phyloP scores from a whole-genome alignment of 2,888 invertebrate species.

The Volucella zonaria region DNA sequence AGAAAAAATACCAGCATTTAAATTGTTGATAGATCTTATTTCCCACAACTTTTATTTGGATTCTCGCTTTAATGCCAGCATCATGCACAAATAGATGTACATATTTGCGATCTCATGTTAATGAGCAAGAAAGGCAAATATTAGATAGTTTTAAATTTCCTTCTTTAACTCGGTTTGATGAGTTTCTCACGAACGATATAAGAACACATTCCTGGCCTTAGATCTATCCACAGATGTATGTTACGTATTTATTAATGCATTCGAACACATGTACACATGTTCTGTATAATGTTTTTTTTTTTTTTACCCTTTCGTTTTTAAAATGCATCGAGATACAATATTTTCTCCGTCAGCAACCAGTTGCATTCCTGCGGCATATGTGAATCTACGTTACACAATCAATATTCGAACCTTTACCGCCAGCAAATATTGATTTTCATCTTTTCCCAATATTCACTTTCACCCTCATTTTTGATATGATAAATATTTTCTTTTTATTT shows the following conservation, averaged over 20 bases:
- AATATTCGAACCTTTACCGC: conserved; percentile 20
- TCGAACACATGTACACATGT: too few species aligned
- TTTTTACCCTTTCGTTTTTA: conserved; percentile 43
- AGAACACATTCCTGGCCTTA: too few species aligned
- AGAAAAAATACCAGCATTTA: too few species aligned
- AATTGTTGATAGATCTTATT: too few species aligned
- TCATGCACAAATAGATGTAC: background rate
- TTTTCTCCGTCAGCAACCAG: conserved; percentile 38
- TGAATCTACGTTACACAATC: conserved; percentile 3
- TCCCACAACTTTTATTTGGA: conserved; percentile 3
- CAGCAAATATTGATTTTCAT: conserved; percentile 61
- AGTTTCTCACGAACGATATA: too few species aligned
- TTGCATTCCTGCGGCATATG: conserved; percentile 31
- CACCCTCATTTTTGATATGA: conserved; percentile 48
- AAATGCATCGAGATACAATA: background rate
- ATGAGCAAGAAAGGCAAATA: conserved; percentile 7
- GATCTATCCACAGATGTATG: too few species aligned
- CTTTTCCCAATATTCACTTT: conserved; percentile 56
- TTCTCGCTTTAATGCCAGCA: conserved; percentile 43
- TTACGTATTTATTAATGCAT: too few species aligned
- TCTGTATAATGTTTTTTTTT: background rate
- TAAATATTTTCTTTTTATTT: too few species aligned
- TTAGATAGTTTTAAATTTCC: too few species aligned
- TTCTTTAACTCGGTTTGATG: too few species aligned
- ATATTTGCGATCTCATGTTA: conserved; percentile 45